Evolutionary conservation across 2,888 invertebrate genomes (phyloP).

Genomic region (Cyrtodaria siliqua): DNA sequence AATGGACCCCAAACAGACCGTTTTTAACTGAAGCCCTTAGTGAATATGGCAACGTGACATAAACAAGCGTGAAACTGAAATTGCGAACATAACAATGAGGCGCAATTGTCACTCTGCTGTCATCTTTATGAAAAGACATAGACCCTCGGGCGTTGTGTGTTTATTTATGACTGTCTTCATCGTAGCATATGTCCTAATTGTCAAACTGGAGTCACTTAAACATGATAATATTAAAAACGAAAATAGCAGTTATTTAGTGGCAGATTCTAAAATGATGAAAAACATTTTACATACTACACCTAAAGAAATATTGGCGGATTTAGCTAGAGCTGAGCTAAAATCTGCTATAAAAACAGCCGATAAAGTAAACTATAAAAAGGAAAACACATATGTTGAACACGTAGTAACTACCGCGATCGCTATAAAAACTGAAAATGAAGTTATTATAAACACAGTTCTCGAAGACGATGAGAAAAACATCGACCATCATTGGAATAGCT

Average conservation of each 20-base stretch:
- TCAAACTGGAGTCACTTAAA: constrained; percentile 22
- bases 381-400: too few species aligned
- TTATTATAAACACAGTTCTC: constrained; percentile 24
- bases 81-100: too few species aligned
- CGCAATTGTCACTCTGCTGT: not conserved
- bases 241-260: too few species aligned
- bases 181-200: constrained; percentile 33
- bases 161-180: constrained; percentile 29
- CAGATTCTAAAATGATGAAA: too few species aligned
- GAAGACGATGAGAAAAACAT: constrained; percentile 38
- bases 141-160: constrained; percentile 31
- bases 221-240: not conserved
- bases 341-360: too few species aligned
- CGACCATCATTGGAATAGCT: constrained; percentile 33
- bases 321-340: not conserved
- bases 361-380: too few species aligned
- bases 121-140: constrained; percentile 1
- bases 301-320: constrained; percentile 12
- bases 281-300: not conserved
- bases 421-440: constrained; percentile 33
- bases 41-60: too few species aligned
- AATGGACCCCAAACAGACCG: too few species aligned
- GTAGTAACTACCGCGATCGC: too few species aligned
- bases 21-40: too few species aligned
- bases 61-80: too few species aligned